phyloP scores from a whole-genome alignment of 2,888 invertebrate genomes.

The Lacanobia oleracea region DNA sequence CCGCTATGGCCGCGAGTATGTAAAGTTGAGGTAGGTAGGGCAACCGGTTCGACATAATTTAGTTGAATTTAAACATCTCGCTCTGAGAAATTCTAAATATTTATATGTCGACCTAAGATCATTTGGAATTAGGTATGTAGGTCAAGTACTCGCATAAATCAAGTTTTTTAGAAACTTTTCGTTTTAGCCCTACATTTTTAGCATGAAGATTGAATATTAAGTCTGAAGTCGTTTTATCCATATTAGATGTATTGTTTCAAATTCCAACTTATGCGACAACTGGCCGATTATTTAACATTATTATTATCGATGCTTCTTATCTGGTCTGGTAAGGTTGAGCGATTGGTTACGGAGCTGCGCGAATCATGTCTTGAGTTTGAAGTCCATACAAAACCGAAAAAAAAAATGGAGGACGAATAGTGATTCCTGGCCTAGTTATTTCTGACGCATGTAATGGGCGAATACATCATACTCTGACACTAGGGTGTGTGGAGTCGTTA shows the following conservation, averaged over 20 bases:
- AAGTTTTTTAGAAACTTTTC: constrained; percentile 3
- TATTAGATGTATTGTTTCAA: neutral
- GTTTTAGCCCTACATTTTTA: neutral
- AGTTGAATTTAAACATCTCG: constrained; percentile 42
- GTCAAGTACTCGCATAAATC: constrained; percentile 38
- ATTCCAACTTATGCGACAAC: neutral
- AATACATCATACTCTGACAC: too few relatives aligned
- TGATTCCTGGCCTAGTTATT: too few relatives aligned
- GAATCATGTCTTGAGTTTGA: too few relatives aligned
- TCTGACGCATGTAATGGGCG: too few relatives aligned
- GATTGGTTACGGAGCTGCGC: too few relatives aligned
- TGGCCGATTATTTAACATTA: neutral
- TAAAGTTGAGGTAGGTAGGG: constrained; percentile 53
- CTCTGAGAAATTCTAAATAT: constrained; percentile 32
- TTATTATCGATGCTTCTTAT: neutral
- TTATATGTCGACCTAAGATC: constrained; percentile 20
- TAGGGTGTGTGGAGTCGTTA: too few relatives aligned
- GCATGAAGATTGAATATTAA: too few relatives aligned
- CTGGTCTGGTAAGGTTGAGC: neutral
- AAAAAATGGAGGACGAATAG: too few relatives aligned
- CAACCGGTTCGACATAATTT: constrained; percentile 63
- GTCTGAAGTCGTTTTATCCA: neutral
- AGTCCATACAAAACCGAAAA: too few relatives aligned
- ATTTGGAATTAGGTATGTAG: constrained; percentile 40
- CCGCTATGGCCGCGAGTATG: constrained; percentile 49